Percentiles rank a stretch among this genome's conserved stretches.
Evolutionary conservation across 2,797 vertebrate species (phyloP).

Genomic region (Mus spretus): DNA sequence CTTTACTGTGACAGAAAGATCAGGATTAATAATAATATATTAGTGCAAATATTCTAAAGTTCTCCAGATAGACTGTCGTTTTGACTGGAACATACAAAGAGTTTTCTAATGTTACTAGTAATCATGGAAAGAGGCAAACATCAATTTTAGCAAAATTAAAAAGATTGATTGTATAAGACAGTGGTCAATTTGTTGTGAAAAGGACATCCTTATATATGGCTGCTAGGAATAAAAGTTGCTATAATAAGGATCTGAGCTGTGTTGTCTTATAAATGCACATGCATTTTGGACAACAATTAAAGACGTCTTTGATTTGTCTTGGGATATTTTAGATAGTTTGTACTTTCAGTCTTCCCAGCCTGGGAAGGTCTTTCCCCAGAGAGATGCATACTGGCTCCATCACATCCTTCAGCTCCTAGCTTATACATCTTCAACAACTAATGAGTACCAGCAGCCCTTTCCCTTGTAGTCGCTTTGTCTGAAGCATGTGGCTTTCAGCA

Average conservation of each 20-base stretch:
- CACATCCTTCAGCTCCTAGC: background rate
- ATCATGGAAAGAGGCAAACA: background rate
- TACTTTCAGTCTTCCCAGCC: background rate
- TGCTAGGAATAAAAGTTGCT: background rate
- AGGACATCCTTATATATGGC: background rate
- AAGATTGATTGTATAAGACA: background rate
- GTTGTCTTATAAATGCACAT: background rate
- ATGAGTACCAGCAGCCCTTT: background rate
- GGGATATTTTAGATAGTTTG: background rate
- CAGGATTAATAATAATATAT: background rate
- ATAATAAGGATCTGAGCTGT: background rate
- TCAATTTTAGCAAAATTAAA: constrained; percentile 11
- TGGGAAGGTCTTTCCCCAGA: background rate
- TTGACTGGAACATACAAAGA: background rate
- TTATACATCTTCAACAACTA: background rate
- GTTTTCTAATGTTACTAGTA: background rate
- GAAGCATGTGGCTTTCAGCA: background rate
- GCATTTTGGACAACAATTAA: background rate
- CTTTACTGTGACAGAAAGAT: background rate
- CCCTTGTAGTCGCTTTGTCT: background rate
- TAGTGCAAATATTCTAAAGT: background rate
- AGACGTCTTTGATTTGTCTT: background rate
- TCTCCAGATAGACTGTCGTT: background rate
- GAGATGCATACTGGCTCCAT: background rate
- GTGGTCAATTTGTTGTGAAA: background rate